These are phyloP conservation scores for Leptogaster cylindrica DNA, from an alignment of 2,888 invertebrate genomes.

Conservation along the genomic window DNA sequence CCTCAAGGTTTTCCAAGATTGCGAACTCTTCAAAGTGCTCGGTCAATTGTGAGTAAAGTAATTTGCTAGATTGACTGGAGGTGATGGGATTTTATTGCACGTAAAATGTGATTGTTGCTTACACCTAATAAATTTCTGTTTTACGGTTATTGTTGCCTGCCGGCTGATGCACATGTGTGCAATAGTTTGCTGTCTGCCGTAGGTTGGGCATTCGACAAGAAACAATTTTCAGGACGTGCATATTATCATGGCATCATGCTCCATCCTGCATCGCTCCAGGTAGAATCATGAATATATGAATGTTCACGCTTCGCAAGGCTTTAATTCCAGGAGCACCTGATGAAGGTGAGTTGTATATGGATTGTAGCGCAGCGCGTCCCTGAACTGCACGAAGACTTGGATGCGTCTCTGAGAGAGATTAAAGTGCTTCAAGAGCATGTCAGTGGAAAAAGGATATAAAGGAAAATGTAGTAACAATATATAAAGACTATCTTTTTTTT, in stretches of 20 bases:
- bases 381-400: not conserved
- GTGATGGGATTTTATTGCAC: slow-evolving; percentile 12
- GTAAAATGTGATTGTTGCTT: slow-evolving; percentile 27
- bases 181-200: too few species aligned
- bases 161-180: too few species aligned
- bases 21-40: too few species aligned
- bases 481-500: too few species aligned
- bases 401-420: not conserved
- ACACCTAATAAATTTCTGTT: slow-evolving; percentile 26
- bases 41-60: not conserved
- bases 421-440: not conserved
- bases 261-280: not conserved
- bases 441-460: not conserved
- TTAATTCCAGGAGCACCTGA: not conserved
- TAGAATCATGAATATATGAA: not conserved
- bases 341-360: not conserved
- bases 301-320: slow-evolving; percentile 6
- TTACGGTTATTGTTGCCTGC: too few species aligned
- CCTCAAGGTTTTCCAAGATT: too few species aligned
- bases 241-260: not conserved
- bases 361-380: not conserved
- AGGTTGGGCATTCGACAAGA: not conserved
- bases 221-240: not conserved
- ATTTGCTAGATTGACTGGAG: slow-evolving; percentile 23
- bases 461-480: slow-evolving; percentile 4